These are phyloP conservation scores for Tinea trinotella DNA, from an alignment of 2,888 invertebrate species.

Conservation along the genomic window DNA sequence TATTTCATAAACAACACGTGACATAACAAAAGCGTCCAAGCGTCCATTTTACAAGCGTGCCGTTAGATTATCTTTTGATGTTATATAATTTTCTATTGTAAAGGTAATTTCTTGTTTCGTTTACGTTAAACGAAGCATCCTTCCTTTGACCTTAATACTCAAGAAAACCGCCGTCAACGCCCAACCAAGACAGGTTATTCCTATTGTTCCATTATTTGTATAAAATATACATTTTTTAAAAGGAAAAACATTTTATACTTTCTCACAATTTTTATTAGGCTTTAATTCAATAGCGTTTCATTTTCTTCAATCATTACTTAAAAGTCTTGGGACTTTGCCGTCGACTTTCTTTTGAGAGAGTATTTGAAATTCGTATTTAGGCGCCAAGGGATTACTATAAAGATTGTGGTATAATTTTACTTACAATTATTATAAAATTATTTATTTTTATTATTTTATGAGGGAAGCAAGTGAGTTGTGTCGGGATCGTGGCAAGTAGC, in stretches of 20 bases:
- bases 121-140: background rate
- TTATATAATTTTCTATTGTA: slow-evolving; percentile 4
- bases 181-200: background rate
- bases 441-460: too few species aligned
- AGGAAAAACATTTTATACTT: slow-evolving; percentile 1
- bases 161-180: slow-evolving; percentile 6
- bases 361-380: background rate
- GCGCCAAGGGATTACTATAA: background rate
- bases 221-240: background rate
- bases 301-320: background rate
- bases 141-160: slow-evolving; percentile 9
- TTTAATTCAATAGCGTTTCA: background rate
- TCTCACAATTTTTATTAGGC: background rate
- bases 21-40: background rate
- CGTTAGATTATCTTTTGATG: background rate
- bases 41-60: background rate
- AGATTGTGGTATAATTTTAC: background rate
- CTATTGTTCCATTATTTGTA: background rate
- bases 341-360: background rate
- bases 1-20: too few species aligned
- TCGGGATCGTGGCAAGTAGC: too few species aligned
- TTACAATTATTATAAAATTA: too few species aligned
- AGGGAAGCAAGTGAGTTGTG: too few species aligned
- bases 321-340: background rate
- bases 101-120: slow-evolving; percentile 8